Conservation (phyloP, 2,888 invertebrate species). For the Abscondita cerata region DNA sequence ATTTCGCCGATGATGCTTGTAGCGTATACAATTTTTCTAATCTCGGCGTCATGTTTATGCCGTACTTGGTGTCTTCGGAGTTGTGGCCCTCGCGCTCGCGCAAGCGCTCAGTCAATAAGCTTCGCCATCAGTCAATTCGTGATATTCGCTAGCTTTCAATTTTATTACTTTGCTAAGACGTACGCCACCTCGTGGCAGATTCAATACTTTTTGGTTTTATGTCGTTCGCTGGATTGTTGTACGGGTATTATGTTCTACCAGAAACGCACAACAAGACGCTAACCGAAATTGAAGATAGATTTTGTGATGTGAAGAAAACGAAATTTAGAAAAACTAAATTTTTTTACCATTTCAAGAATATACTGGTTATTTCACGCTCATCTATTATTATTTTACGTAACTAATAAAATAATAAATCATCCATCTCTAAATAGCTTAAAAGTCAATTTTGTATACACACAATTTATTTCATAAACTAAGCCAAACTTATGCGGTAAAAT, state of each 20-base stretch:
- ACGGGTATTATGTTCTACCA: slow-evolving; percentile 58
- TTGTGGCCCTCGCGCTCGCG: slow-evolving; percentile 67
- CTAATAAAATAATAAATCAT: no score
- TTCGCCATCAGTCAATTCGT: slow-evolving; percentile 65
- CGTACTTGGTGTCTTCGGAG: slow-evolving; percentile 72
- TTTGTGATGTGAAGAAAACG: no score
- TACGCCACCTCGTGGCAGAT: slow-evolving; percentile 44
- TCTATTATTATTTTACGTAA: no score
- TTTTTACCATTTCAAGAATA: no score
- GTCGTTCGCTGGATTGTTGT: slow-evolving; percentile 56
- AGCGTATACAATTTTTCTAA: slow-evolving; percentile 63
- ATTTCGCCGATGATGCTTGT: slow-evolving; percentile 62
- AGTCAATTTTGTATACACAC: no score
- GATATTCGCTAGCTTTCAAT: slow-evolving; percentile 66
- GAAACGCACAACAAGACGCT: slow-evolving; percentile 61
- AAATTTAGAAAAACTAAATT: no score
- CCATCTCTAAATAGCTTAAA: no score
- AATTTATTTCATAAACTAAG: no score
- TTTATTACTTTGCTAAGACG: slow-evolving; percentile 55
- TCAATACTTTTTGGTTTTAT: slow-evolving; percentile 64
- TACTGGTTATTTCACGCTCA: no score
- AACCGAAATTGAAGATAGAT: slow-evolving; percentile 60
- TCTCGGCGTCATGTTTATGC: slow-evolving; percentile 66
- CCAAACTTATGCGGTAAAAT: no score
- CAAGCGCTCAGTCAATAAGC: slow-evolving; percentile 65